Evolutionary conservation across 2,113 vertebrate species (phyloP).

Genomic region (Sorex araneus): DNA sequence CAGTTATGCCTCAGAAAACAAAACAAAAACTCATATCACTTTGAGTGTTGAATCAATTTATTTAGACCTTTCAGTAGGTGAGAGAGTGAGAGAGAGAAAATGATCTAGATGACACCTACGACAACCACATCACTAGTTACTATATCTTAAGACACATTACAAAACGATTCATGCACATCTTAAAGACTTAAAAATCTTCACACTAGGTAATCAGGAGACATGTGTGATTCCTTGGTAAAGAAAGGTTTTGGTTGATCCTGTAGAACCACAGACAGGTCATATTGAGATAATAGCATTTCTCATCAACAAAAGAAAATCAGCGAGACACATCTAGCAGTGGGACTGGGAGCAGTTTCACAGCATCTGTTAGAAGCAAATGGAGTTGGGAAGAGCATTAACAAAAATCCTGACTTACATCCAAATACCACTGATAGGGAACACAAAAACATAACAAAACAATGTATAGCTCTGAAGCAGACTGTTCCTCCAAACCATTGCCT

Average conservation of each 20-base stretch:
- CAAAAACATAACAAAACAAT: neutral
- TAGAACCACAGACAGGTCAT: constrained; percentile 59
- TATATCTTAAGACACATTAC: neutral
- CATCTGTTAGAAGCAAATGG: constrained; percentile 71
- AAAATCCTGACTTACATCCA: constrained; percentile 50
- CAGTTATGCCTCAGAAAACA: no score
- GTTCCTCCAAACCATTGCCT: constrained; percentile 11
- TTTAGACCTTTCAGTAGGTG: constrained; percentile 17
- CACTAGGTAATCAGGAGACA: neutral
- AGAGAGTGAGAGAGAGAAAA: neutral
- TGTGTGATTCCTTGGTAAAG: constrained; percentile 37
- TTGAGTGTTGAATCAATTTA: neutral
- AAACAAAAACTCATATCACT: no score
- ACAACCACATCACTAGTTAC: no score
- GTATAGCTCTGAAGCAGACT: neutral
- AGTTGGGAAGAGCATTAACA: constrained; percentile 44
- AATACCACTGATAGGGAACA: constrained; percentile 56
- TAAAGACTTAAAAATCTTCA: constrained; percentile 50
- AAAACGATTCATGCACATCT: neutral
- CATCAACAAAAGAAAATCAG: constrained; percentile 75
- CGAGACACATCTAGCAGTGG: constrained; percentile 52
- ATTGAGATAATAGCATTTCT: constrained; percentile 75
- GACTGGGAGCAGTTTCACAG: constrained; percentile 46
- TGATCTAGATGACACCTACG: no score
- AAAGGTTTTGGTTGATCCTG: constrained; percentile 55